Evolutionary conservation across 1,140 invertebrate species (phyloP).

Genomic region (Mycetomoellerius zeteki): DNA sequence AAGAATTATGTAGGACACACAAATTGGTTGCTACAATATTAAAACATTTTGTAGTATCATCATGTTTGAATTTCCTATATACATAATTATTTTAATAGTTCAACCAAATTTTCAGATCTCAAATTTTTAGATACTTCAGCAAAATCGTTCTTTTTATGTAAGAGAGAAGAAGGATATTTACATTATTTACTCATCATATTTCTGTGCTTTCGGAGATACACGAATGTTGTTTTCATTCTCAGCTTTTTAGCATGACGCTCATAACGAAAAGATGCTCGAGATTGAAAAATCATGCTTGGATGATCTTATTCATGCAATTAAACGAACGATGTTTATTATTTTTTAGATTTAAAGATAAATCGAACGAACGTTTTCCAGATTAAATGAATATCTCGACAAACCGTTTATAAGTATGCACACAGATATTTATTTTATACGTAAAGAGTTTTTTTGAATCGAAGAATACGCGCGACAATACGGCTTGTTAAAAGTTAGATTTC

Average conservation of each 20-base stretch:
- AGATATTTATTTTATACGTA: background rate
- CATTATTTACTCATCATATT: background rate
- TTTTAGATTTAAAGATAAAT: background rate
- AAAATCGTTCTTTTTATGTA: background rate
- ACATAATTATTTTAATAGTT: too few relatives aligned
- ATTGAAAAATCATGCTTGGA: background rate
- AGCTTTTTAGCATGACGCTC: background rate
- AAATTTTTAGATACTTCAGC: too few relatives aligned
- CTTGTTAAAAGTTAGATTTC: slow-evolving; percentile 43
- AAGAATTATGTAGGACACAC: too few relatives aligned
- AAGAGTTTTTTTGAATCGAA: slow-evolving; percentile 1
- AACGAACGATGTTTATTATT: background rate
- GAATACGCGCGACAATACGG: slow-evolving; percentile 19
- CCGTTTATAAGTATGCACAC: background rate
- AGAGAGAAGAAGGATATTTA: background rate
- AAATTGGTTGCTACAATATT: too few relatives aligned
- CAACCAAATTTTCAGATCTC: too few relatives aligned
- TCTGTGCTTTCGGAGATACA: background rate
- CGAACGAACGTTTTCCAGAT: background rate
- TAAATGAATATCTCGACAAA: background rate
- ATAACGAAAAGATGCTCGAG: background rate
- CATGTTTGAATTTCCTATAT: too few relatives aligned
- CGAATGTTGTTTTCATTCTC: slow-evolving; percentile 6
- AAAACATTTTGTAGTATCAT: too few relatives aligned
- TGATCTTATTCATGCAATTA: background rate